A percentile compares a stretch with the other conserved stretches of the same genome.
These are phyloP conservation scores for Meganola albula DNA, from an alignment of 2,888 invertebrate species.

Conservation along the genomic window DNA sequence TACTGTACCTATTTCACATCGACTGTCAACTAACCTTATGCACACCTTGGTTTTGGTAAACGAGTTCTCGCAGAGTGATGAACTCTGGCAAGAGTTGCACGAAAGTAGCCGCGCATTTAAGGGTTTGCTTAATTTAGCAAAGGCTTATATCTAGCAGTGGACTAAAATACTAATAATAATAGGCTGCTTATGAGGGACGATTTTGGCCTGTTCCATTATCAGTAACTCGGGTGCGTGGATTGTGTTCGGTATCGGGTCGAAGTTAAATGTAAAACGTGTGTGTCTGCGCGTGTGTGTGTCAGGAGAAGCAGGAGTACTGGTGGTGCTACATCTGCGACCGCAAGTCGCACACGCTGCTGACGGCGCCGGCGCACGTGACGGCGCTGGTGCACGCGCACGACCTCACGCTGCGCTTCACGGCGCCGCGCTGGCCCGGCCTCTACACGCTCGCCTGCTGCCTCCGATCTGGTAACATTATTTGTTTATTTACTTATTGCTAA, in stretches of 20 bases:
- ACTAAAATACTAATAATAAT: no score
- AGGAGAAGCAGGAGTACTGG: slow-evolving; percentile 96
- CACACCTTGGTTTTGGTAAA: no score
- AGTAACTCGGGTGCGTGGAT: no score
- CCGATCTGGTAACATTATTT: slow-evolving; percentile 82
- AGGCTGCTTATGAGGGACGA: no score
- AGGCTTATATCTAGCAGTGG: no score
- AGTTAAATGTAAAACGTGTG: not conserved
- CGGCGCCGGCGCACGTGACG: slow-evolving; percentile 95
- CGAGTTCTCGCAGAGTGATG: no score
- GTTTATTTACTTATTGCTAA: no score
- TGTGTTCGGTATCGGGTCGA: not conserved
- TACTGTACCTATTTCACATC: not conserved
- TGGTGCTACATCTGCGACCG: slow-evolving; percentile 99
- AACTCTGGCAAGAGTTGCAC: no score
- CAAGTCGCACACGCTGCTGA: slow-evolving; percentile 92
- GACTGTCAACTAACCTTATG: not conserved
- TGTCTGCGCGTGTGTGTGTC: no score
- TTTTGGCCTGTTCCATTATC: no score
- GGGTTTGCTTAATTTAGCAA: no score
- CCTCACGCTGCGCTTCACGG: slow-evolving; percentile 96
- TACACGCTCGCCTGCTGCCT: slow-evolving; percentile 96
- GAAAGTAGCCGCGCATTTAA: no score
- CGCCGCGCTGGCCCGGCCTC: slow-evolving; percentile 94
- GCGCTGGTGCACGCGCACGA: slow-evolving; percentile 93